Evolutionary conservation across 2,888 invertebrate species (phyloP).

Genomic region (Lamellibrachia columna): DNA sequence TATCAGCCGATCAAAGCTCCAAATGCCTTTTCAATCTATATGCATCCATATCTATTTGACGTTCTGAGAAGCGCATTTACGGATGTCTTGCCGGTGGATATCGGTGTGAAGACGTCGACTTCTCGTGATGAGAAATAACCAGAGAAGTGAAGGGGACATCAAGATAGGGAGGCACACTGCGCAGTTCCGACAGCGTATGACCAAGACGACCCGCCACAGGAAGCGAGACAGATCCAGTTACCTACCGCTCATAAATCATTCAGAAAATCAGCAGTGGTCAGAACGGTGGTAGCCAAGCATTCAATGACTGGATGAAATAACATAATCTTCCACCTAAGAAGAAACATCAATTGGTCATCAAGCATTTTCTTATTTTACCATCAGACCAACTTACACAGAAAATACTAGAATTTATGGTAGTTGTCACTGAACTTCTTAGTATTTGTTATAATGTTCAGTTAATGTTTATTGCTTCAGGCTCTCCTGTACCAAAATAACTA

Average conservation of each 20-base stretch:
- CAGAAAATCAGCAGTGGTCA: not conserved
- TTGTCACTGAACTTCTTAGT: not conserved
- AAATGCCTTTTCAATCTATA: constrained; percentile 11
- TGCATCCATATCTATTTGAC: not conserved
- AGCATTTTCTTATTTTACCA: not conserved
- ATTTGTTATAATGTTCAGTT: not conserved
- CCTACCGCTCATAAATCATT: not conserved
- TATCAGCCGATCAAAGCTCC: constrained; percentile 16
- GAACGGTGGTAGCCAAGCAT: not conserved
- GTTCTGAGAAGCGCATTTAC: not conserved
- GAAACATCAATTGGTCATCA: not conserved
- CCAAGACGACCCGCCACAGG: not conserved
- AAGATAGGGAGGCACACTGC: not conserved
- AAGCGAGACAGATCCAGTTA: not conserved
- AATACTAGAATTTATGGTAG: not conserved
- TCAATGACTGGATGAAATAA: not conserved
- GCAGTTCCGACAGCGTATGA: not conserved
- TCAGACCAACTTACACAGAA: not conserved
- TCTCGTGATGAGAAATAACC: constrained; percentile 12
- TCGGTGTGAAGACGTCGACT: not conserved
- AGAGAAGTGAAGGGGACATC: not conserved
- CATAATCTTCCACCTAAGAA: not conserved
- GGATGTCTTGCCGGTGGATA: not conserved
- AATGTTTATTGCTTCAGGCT: not conserved
- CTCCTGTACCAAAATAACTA: too few species aligned